Evolutionary conservation across 2,888 invertebrate genomes (phyloP).

Genomic region (Noctua fimbriata): DNA sequence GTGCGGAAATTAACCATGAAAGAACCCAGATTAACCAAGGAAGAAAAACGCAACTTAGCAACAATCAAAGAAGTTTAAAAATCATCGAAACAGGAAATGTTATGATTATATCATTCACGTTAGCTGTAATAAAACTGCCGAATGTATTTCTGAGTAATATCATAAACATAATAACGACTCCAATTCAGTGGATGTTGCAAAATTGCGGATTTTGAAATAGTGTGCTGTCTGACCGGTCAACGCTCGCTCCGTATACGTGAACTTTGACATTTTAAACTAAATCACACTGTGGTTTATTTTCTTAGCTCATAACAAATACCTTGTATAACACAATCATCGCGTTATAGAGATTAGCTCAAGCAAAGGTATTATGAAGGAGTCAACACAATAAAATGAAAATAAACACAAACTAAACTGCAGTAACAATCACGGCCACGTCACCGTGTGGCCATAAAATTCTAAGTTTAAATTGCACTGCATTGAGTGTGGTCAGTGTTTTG

Average conservation of each 20-base stretch:
- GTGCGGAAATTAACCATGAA: neutral
- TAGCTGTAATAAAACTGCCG: conserved; percentile 43
- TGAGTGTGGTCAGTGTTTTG: conserved; percentile 80
- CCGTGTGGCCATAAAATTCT: conserved; percentile 71
- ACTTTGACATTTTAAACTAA: conserved; percentile 74
- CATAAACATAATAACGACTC: conserved; percentile 53
- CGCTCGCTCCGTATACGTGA: conserved; percentile 71
- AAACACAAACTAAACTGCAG: conserved; percentile 65
- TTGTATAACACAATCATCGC: conserved; percentile 20
- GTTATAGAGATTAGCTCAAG: conserved; percentile 18
- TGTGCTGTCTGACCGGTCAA: conserved; percentile 72
- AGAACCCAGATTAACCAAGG: neutral
- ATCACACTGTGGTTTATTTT: conserved; percentile 32
- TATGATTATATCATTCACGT: conserved; percentile 51
- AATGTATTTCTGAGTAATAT: conserved; percentile 55
- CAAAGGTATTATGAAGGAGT: conserved; percentile 23
- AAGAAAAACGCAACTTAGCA: conserved; percentile 10
- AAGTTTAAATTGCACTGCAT: conserved; percentile 71
- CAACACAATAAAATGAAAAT: conserved; percentile 59
- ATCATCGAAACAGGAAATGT: conserved; percentile 51
- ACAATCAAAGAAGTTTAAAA: conserved; percentile 24
- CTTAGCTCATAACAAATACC: conserved; percentile 34
- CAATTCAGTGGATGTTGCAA: conserved; percentile 65
- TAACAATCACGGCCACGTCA: conserved; percentile 70
- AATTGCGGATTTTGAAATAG: conserved; percentile 68